phyloP scores from a whole-genome alignment of 2,797 vertebrate genomes.

The Alosa sapidissima region DNA sequence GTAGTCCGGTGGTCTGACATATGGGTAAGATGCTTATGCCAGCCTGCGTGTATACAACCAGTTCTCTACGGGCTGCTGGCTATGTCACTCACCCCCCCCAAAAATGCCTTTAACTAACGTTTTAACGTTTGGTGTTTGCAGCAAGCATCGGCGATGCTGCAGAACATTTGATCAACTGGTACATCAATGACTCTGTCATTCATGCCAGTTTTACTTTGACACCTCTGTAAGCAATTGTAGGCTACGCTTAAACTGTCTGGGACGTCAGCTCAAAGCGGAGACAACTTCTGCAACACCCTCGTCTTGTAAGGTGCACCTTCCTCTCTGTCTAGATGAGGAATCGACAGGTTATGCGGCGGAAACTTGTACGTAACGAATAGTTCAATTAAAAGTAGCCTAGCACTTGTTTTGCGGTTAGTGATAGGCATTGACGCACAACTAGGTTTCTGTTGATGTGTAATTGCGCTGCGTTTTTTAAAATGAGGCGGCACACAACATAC shows the following conservation, averaged over 20 bases:
- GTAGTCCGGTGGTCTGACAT: constrained; percentile 27
- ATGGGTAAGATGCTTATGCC: constrained; percentile 23
- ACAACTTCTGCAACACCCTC: constrained; percentile 10
- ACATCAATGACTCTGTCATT: background rate
- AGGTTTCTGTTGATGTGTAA: background rate
- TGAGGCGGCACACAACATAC: background rate
- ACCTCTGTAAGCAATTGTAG: background rate
- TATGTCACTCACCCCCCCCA: background rate
- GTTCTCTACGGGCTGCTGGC: background rate
- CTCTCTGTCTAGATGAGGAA: background rate
- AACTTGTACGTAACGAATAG: background rate
- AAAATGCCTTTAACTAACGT: background rate
- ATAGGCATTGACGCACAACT: background rate
- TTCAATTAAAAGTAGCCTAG: background rate
- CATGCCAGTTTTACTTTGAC: background rate
- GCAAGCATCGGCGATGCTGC: background rate
- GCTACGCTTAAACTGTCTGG: background rate
- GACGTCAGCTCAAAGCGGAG: background rate
- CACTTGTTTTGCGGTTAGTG: background rate
- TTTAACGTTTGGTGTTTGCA: background rate
- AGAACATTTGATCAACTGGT: background rate
- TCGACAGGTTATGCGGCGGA: background rate
- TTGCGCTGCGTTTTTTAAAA: background rate
- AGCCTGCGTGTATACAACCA: background rate
- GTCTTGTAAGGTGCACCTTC: background rate